Conservation (phyloP, 1,140 invertebrate genomes). For the Lepidurus arcticus region DNA sequence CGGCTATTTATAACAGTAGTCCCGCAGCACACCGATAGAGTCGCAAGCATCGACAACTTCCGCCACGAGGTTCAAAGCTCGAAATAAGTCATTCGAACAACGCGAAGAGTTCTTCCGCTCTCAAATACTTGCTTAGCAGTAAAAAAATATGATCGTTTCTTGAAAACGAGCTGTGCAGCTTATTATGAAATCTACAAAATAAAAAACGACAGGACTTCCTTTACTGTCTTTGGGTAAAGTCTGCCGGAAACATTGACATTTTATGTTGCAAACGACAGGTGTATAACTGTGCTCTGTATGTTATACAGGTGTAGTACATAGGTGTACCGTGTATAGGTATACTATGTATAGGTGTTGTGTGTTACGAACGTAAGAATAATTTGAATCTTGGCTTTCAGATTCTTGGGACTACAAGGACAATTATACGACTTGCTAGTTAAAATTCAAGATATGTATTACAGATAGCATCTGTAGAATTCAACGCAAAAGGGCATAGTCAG, state of each 20-base stretch:
- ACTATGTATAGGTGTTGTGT: too few relatives aligned
- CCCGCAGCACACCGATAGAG: neutral
- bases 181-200: too few relatives aligned
- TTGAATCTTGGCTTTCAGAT: neutral
- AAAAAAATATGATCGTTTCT: neutral
- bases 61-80: slow-evolving; percentile 7
- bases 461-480: neutral
- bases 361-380: neutral
- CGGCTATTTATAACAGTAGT: slow-evolving; percentile 13
- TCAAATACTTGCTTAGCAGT: neutral
- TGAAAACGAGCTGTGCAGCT: too few relatives aligned
- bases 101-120: neutral
- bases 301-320: too few relatives aligned
- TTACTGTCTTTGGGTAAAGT: too few relatives aligned
- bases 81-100: neutral
- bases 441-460: neutral
- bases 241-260: too few relatives aligned
- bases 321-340: too few relatives aligned
- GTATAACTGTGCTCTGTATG: too few relatives aligned
- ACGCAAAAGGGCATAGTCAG: neutral
- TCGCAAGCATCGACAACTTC: neutral
- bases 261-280: too few relatives aligned
- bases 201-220: too few relatives aligned
- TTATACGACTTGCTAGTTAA: neutral
- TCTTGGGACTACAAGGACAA: neutral